Base-by-base conservation (phyloP, 2,797 vertebrate genomes). In the Anguilla marmorata region DNA sequence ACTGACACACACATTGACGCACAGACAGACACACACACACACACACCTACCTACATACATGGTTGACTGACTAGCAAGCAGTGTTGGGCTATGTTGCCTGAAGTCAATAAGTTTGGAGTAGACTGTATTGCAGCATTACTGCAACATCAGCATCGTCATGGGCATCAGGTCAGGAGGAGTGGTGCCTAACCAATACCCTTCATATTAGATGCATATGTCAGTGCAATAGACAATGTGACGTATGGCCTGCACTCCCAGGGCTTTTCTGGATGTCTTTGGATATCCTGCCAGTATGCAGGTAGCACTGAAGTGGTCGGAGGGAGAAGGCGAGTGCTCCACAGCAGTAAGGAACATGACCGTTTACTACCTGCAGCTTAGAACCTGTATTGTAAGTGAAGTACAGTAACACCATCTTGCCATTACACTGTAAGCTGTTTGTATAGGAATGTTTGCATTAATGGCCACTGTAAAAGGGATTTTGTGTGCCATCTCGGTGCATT, bases 381-480 rank as follows among this genome's bases (percentile, higher is more conserved):
- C 58, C 37, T 66, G 58, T 30, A 33, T 16, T 27, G 86, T 58
- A 84, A 87, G 79, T 63, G 16, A 84, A 87, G 45, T 50, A 27
- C 14, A 80, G 76, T 80, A 45, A 21, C 76, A 24, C 76, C 1
- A 45, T 83, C 41, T 69, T 50, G 79, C 45, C 52, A 50, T 66
- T 76, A 83, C 41, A 9, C 45, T 37, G 12, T 56, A 41, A 74
- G 41, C 63, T 76, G 2, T 33, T 45, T 14, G 84, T 69, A 69
- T 56, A 58, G 69, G 69, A 85, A 76, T 79, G 27, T 2, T 58
- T 76, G 83, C 33, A 19, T 45, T 30, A 54, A 45, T 54, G 66
- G 21, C 66, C 52, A 19, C 52, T 56, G 45, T 45, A 93, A 91
- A 93, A 92, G 92, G 37, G 88, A 30, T n/a, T 1, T 58, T n/a